Percentiles rank a stretch among this genome's conserved stretches.
phyloP scores from a whole-genome alignment of 2,888 invertebrate species.

The Cataglyphis livida region DNA sequence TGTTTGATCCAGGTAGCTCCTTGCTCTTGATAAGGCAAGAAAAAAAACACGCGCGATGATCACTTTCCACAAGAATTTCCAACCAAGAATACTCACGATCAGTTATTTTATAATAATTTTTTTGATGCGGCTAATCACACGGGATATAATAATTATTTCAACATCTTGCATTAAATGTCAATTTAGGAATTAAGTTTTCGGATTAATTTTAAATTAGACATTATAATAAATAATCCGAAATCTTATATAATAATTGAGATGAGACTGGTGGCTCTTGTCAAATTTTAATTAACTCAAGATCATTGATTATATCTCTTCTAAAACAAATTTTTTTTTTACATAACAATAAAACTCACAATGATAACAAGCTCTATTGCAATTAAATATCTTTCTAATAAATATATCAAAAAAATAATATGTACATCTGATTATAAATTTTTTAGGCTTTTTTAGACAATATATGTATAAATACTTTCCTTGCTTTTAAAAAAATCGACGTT shows the following conservation, averaged over 20 bases:
- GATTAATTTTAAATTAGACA: slow-evolving; percentile 9
- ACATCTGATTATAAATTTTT: neutral
- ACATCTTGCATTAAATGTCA: slow-evolving; percentile 8
- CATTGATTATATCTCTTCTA: neutral
- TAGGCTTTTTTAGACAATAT: neutral
- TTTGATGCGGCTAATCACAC: neutral
- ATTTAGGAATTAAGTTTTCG: slow-evolving; percentile 1
- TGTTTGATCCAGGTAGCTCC: slow-evolving; percentile 30
- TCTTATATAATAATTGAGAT: neutral
- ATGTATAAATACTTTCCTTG: neutral
- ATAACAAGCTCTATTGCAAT: neutral
- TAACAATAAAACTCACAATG: neutral
- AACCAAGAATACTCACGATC: slow-evolving; percentile 7
- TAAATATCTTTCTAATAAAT: neutral
- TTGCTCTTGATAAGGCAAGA: slow-evolving; percentile 7
- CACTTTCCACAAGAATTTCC: slow-evolving; percentile 41
- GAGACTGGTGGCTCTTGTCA: slow-evolving; percentile 16
- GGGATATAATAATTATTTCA: neutral
- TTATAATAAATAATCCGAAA: neutral
- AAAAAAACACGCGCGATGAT: slow-evolving; percentile 32
- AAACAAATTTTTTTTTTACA: neutral
- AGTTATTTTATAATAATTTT: slow-evolving; percentile 15
- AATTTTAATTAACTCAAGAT: neutral
- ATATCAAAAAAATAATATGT: neutral
- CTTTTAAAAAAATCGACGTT: neutral